Conservation (phyloP, 2,888 invertebrate genomes). For the Chloroclysta siterata region DNA sequence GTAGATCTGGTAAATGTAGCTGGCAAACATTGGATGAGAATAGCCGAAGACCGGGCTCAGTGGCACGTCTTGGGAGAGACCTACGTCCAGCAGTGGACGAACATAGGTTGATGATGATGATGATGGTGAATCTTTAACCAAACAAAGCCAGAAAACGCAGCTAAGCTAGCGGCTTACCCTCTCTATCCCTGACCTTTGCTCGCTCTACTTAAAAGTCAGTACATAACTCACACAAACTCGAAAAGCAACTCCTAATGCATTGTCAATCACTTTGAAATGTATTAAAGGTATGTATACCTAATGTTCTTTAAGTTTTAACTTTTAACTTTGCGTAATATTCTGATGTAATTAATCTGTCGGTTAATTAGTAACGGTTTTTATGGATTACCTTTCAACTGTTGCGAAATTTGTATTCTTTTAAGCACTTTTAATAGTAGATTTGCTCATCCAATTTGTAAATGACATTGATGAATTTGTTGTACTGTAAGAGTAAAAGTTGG, state of each 20-base stretch:
- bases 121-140: no score
- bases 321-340: conserved; percentile 42
- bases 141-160: background rate
- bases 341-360: conserved; percentile 41
- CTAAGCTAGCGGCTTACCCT: background rate
- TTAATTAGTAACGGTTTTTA: conserved; percentile 39
- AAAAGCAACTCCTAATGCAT: conserved; percentile 59
- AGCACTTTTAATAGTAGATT: conserved; percentile 5
- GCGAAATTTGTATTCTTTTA: conserved; percentile 22
- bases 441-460: conserved; percentile 3
- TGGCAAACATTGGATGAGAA: no score
- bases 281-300: conserved; percentile 43
- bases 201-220: conserved; percentile 39
- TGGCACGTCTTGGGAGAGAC: no score
- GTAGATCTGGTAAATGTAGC: no score
- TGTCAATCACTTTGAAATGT: conserved; percentile 65
- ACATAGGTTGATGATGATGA: no score
- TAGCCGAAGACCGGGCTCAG: no score
- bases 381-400: conserved; percentile 33
- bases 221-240: conserved; percentile 39
- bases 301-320: conserved; percentile 34
- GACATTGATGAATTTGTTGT: conserved; percentile 11
- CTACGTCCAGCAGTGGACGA: no score
- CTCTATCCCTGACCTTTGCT: conserved; percentile 31
- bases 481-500: background rate